A percentile compares a stretch with the other conserved stretches of the same genome.
phyloP scores from a whole-genome alignment of 2,797 vertebrate species.

The Coracias cyanogaster region DNA sequence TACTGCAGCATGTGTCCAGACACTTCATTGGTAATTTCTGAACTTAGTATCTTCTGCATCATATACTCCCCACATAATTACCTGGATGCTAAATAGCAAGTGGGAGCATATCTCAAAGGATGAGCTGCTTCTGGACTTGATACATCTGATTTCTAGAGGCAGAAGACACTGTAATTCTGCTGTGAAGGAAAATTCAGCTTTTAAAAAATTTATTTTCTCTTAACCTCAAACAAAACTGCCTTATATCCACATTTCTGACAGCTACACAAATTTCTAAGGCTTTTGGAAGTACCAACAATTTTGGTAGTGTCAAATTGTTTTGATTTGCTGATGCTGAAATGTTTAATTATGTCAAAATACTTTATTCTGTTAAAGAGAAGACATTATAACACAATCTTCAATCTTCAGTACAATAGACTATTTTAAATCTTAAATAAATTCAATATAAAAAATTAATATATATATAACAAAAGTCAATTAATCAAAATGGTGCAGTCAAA shows the following conservation, averaged over 20 bases:
- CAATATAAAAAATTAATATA: not conserved
- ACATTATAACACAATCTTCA: not conserved
- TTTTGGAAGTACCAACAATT: not conserved
- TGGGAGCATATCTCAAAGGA: not conserved
- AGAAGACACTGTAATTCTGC: not conserved
- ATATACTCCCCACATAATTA: not conserved
- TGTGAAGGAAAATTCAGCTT: not conserved
- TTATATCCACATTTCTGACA: not conserved
- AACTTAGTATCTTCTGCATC: not conserved
- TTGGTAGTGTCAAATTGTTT: not conserved
- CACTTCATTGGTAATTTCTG: not conserved
- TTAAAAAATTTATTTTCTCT: not conserved
- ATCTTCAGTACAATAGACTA: not conserved
- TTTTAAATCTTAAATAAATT: not conserved
- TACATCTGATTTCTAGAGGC: not conserved
- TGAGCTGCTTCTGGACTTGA: not conserved
- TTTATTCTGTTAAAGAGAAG: not conserved
- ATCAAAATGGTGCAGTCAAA: conserved; percentile 1
- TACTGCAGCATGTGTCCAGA: not conserved
- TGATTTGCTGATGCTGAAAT: not conserved
- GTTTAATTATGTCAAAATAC: not conserved
- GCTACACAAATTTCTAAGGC: not conserved
- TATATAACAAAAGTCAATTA: not conserved
- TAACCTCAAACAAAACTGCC: not conserved
- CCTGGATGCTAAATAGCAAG: not conserved